phyloP scores from a whole-genome alignment of 2,797 vertebrate genomes.

The Sandelia bainsii region DNA sequence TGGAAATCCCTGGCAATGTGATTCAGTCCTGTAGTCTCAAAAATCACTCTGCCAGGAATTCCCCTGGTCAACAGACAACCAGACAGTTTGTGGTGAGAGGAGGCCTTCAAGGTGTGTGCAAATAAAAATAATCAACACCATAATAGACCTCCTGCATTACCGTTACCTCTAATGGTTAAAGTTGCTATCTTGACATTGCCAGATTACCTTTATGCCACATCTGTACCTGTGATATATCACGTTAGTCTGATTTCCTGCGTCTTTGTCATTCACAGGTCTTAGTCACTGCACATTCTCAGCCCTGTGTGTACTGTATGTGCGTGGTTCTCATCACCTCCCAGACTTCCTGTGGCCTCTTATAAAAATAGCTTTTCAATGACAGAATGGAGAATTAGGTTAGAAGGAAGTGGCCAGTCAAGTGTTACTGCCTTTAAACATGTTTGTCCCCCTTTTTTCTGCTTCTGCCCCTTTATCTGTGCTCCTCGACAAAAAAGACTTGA shows the following conservation, averaged over 20 bases:
- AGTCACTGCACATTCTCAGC: slow-evolving; percentile 25
- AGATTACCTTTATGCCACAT: not conserved
- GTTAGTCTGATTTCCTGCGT: not conserved
- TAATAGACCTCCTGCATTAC: slow-evolving; percentile 3
- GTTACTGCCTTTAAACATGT: slow-evolving; percentile 71
- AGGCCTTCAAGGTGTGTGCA: slow-evolving; percentile 27
- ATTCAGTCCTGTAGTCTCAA: slow-evolving; percentile 89
- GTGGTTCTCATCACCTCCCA: slow-evolving; percentile 63
- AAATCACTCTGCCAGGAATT: slow-evolving; percentile 99
- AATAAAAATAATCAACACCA: slow-evolving; percentile 19
- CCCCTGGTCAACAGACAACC: slow-evolving; percentile 87
- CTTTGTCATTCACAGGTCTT: slow-evolving; percentile 29
- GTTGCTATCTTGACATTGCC: not conserved
- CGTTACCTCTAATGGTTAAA: not conserved
- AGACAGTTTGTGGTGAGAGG: slow-evolving; percentile 23
- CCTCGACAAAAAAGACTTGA: slow-evolving; percentile 13
- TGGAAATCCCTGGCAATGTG: slow-evolving; percentile 99
- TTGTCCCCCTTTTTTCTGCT: slow-evolving; percentile 38
- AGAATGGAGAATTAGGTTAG: slow-evolving; percentile 79
- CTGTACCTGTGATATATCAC: slow-evolving; percentile 1
- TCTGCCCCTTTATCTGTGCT: slow-evolving; percentile 55
- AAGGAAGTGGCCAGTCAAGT: slow-evolving; percentile 75
- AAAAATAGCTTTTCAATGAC: slow-evolving; percentile 86
- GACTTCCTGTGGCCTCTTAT: slow-evolving; percentile 81
- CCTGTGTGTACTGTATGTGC: slow-evolving; percentile 26